A percentile compares a stretch with the other conserved stretches of the same genome.
Evolutionary conservation across 2,888 invertebrate species (phyloP).

Genomic region (Limnephilus rhombicus): DNA sequence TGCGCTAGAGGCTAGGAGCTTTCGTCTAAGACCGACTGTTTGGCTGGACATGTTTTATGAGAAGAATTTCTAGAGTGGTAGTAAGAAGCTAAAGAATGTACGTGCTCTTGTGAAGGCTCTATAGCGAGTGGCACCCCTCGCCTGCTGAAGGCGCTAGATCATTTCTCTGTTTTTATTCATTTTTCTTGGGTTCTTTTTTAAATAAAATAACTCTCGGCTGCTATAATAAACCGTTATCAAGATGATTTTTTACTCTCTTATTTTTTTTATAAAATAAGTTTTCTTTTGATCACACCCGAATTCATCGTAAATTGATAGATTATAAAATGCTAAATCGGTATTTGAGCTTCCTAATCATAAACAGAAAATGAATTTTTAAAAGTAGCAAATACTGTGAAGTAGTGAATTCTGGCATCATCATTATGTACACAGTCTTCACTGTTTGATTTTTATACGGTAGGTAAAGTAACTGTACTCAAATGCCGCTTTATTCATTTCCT

Average conservation of each 20-base stretch:
- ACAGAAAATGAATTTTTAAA: too few relatives aligned
- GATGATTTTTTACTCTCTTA: background rate
- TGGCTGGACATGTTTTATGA: slow-evolving; percentile 60
- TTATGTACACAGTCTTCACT: too few relatives aligned
- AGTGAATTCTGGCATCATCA: too few relatives aligned
- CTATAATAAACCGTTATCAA: background rate
- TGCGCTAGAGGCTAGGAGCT: slow-evolving; percentile 16
- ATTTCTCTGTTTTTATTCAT: background rate
- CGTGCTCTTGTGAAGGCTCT: slow-evolving; percentile 46
- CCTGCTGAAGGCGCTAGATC: background rate
- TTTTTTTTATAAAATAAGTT: too few relatives aligned
- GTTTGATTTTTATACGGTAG: too few relatives aligned
- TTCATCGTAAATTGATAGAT: too few relatives aligned
- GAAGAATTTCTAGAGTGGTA: slow-evolving; percentile 56
- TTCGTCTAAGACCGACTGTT: slow-evolving; percentile 46
- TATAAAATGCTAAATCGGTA: too few relatives aligned
- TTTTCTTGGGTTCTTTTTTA: background rate
- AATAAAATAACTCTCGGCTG: background rate
- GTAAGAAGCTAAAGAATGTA: slow-evolving; percentile 56
- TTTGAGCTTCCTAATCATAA: too few relatives aligned
- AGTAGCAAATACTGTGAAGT: too few relatives aligned
- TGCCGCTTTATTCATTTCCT: too few relatives aligned
- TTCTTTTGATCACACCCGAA: too few relatives aligned
- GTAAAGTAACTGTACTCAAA: too few relatives aligned
- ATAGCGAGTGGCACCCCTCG: background rate